Evolutionary conservation across 2,888 invertebrate genomes (phyloP), one percentile per base, ranked within the genome.

Genomic region (Pristionchus exspectatus): DNA sequence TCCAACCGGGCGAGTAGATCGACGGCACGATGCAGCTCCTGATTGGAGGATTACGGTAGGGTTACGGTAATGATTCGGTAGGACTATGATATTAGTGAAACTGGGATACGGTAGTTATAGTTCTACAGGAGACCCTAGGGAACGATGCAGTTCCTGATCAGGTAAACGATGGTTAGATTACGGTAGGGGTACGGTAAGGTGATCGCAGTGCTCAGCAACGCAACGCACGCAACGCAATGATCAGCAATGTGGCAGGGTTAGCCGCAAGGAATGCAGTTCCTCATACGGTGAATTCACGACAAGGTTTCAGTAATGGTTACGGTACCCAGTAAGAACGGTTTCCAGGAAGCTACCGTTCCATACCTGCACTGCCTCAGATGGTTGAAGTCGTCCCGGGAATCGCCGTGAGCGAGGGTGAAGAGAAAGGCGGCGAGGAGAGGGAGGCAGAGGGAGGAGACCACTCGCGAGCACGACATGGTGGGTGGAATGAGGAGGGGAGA

Each of bases 401-500:
- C 21, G 54, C 5, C 27, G 10, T 16, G 44, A 4, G 7, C 12
- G 69, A 30, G 69, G 33, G 33, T 2, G 2, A n/a, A 30, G 27
- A 50, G n/a, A 27, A 81, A 27, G n/a, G 81, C 50, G 38, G 38
- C 10, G 38, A 74, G 74, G 74, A 38, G 74, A 27, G 50, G 81
- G 33, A 33, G 81, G 50, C 50, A 27, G n/a, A 81, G 24, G 50
- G n/a, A n/a, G 54, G 50, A 54, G 33, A 81, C 81, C 44, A 81
- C 81, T 50, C 81, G 50, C 0, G 50, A 81, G 27, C 21, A n/a
- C n/a, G 81, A 7, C 81, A 81, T 81, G 81, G 33, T 0, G 9
- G 50, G 81, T 59, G 18, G 27, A 81, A 81, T 81, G 81, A 81
- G 81, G 81, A 24, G 44, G 30, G 44, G 44, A 74, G 21, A 21